A percentile compares a stretch with the other conserved stretches of the same genome.
Evolutionary conservation across 2,888 invertebrate species (phyloP).

Genomic region (Ophion costatus): DNA sequence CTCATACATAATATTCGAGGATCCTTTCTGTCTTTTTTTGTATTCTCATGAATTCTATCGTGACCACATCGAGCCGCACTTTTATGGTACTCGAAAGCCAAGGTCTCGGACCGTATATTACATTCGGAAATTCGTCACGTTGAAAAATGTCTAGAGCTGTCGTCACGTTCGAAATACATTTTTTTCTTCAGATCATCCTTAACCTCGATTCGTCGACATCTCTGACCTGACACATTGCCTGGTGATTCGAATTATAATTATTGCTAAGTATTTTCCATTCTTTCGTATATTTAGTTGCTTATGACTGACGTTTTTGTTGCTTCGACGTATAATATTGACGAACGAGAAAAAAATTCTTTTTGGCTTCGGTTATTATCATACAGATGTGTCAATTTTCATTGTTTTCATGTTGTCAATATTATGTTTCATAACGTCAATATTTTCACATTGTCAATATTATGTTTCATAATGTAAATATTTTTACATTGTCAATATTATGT

Average conservation of each 20-base stretch:
- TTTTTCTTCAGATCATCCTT: constrained; percentile 44
- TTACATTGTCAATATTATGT: no score
- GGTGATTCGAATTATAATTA: background rate
- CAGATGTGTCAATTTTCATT: no score
- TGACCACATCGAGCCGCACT: constrained; percentile 13
- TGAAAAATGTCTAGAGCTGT: constrained; percentile 31
- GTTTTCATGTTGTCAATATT: no score
- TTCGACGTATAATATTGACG: no score
- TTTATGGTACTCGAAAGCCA: constrained; percentile 24
- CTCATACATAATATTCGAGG: background rate
- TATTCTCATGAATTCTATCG: constrained; percentile 31
- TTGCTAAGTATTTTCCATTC: background rate
- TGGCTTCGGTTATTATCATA: no score
- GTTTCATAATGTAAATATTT: no score
- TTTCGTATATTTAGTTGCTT: no score
- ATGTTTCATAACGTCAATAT: no score
- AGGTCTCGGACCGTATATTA: constrained; percentile 29
- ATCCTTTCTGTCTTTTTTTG: constrained; percentile 8
- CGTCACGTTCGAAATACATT: constrained; percentile 59
- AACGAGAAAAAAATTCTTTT: no score
- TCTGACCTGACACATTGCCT: background rate
- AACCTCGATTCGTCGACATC: background rate
- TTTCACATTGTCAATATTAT: no score
- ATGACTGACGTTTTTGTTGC: no score
- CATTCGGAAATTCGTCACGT: constrained; percentile 35